Evolutionary conservation across 2,888 invertebrate species (phyloP), one percentile per base, ranked within the genome.

Genomic region (Ctena decussata): DNA sequence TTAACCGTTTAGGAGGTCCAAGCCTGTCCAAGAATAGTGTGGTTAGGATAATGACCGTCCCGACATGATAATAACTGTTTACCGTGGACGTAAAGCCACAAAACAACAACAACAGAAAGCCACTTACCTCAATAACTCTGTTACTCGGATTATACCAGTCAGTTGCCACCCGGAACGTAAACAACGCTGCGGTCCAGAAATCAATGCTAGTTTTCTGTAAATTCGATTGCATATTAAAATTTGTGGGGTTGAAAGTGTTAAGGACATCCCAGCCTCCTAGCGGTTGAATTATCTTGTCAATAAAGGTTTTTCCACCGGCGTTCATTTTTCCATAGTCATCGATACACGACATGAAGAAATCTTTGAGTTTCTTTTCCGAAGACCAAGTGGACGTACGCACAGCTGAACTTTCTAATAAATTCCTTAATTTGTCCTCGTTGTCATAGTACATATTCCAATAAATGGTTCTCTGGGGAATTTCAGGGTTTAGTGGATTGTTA

Each of bases 281-380:
- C 12, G 90, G 90, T 35, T 79, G 81, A 0, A 94, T 37, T 2
- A 94, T 86, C 60, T 91, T 89, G 0, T 90, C 86, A 1, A 94
- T 77, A 18, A 94, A 89, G 0, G 93, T 89, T 18, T 85, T 84
- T 0, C 92, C 93, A 15, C 91, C 88, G 11, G 86, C 80, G 6
- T 81, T 82, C 90, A 92, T 92, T 75, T 93, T 87, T 0, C 81
- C 84, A 74, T 91, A 94, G 49, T 93, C 92, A 86, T 95, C 93
- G 94, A 97, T 95, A 90, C 97, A 97, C 0, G 97, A 96, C 81
- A 96, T 96, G 93, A 97, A 97, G 89, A 97, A 96, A 87, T 96
- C 95, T 91, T 97, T 97, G 89, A 97, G 91, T 93, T 97, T 97
- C 96, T 96, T 96, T 87, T 96, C 96, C 6, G 97, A 95, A 5